phyloP scores from a whole-genome alignment of 2,797 vertebrate genomes.

The Cossypha dichroa region DNA sequence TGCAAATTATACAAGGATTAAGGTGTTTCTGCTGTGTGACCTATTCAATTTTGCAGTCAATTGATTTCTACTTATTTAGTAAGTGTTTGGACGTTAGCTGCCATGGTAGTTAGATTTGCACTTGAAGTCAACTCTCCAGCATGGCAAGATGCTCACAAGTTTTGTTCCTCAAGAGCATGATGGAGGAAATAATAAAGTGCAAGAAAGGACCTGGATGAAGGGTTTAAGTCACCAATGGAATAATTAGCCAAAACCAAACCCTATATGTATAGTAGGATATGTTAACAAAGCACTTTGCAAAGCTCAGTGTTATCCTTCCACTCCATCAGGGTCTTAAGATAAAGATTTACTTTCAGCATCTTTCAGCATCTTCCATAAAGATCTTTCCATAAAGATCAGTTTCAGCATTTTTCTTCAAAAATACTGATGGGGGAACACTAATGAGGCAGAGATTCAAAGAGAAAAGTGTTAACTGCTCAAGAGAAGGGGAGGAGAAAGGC shows the following conservation, averaged over 20 bases:
- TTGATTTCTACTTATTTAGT: constrained; percentile 61
- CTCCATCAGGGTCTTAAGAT: not conserved
- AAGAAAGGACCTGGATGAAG: not conserved
- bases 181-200: not conserved
- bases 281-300: not conserved
- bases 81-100: constrained; percentile 40
- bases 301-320: not conserved
- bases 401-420: not conserved
- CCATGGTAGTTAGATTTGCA: not conserved
- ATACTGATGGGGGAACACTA: not conserved
- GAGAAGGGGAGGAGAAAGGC: not conserved
- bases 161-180: not conserved
- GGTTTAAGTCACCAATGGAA: not conserved
- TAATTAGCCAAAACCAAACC: not conserved
- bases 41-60: constrained; percentile 61
- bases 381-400: not conserved
- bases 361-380: not conserved
- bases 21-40: constrained; percentile 53
- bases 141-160: not conserved
- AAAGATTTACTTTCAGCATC: not conserved
- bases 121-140: not conserved
- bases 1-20: constrained; percentile 59
- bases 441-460: not conserved
- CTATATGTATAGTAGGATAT: rapidly evolving
- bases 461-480: not conserved